Evolutionary conservation across 2,888 invertebrate species (phyloP), one percentile per base, ranked within the genome.

Genomic region (Meiosimyza platycephala): DNA sequence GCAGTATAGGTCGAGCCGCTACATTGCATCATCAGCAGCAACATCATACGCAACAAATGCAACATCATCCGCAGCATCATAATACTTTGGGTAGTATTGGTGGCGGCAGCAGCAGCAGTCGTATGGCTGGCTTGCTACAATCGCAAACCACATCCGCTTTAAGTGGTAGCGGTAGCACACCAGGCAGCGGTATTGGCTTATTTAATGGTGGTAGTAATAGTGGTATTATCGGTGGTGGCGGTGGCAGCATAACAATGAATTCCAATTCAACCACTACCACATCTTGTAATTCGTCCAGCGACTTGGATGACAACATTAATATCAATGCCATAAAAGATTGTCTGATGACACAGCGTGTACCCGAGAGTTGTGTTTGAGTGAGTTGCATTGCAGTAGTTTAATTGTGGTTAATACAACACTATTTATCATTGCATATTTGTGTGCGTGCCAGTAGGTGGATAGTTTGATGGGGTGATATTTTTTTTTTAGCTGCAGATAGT

Each of bases 321-420:
- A 95, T 95, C 72, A 92, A 94, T 86, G 94, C 94, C 83, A 95
- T 95, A 88, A 95, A 95, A 87, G 94, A 95, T 88, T 92, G 94
- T 84, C 91, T 95, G 76, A 94, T 95, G 90, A 94, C 95, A 83
- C 93, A 93, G 86, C 92, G 95, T 85, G 92, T 95, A 85, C 95
- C 95, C 60, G 95, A 95, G 88, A 95, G 94, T 85, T 95, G 95
- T 89, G 95, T 95, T 83, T 95, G 93, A 92, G 79, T 73, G 76
- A 74, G 60, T 73, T 33, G 15, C 18, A 7, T 57, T 9, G 57
- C 6, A 18, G 47, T 9, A 63, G 48, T 13, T 63, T 63, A 33
- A 15, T 18, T 51, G 64, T 9, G 22, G 48, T 64, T 47, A 64
- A 15, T 11, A 16, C 9, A 22, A 28, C 15, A 28, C 13, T n/a